Percentiles rank a stretch among this genome's conserved stretches.
These are phyloP conservation scores for Orthosia gothica DNA, from an alignment of 2,888 invertebrate genomes.

Conservation along the genomic window DNA sequence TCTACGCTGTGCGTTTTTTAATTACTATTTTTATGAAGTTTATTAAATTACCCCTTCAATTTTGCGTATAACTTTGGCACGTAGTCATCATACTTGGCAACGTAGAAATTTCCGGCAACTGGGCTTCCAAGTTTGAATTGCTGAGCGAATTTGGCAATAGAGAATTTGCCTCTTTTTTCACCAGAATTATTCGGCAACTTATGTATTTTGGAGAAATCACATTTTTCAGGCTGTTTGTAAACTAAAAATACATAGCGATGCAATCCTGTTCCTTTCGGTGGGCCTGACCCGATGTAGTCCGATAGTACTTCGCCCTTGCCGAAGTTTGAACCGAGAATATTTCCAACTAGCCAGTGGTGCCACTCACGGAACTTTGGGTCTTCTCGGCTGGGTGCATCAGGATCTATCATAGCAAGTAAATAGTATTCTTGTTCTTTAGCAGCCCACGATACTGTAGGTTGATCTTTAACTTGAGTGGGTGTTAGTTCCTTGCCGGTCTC, in stretches of 20 bases:
- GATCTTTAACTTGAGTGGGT: conserved; percentile 94
- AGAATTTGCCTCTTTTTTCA: conserved; percentile 91
- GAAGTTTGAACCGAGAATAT: conserved; percentile 93
- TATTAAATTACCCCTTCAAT: conserved; percentile 78
- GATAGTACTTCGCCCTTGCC: conserved; percentile 92
- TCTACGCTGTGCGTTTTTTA: conserved; percentile 10
- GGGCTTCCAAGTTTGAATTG: conserved; percentile 92
- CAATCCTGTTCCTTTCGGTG: conserved; percentile 94
- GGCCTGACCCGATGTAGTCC: conserved; percentile 93
- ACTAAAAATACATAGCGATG: conserved; percentile 94
- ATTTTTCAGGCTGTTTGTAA: conserved; percentile 92
- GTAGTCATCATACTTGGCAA: conserved; percentile 92
- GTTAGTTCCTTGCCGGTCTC: conserved; percentile 93
- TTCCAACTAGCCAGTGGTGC: conserved; percentile 95
- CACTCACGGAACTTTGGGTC: conserved; percentile 94
- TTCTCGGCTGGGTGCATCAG: conserved; percentile 94
- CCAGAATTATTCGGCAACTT: conserved; percentile 88
- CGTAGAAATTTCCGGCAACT: conserved; percentile 92
- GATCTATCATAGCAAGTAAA: conserved; percentile 93
- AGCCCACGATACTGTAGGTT: conserved; percentile 93
- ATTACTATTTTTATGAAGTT: conserved; percentile 4
- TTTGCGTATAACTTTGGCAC: conserved; percentile 89
- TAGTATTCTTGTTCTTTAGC: conserved; percentile 92
- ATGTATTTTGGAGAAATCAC: conserved; percentile 82
- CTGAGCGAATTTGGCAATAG: conserved; percentile 91